These are phyloP conservation scores for Netelia inedita DNA, from an alignment of 2,888 invertebrate species.

Conservation along the genomic window DNA sequence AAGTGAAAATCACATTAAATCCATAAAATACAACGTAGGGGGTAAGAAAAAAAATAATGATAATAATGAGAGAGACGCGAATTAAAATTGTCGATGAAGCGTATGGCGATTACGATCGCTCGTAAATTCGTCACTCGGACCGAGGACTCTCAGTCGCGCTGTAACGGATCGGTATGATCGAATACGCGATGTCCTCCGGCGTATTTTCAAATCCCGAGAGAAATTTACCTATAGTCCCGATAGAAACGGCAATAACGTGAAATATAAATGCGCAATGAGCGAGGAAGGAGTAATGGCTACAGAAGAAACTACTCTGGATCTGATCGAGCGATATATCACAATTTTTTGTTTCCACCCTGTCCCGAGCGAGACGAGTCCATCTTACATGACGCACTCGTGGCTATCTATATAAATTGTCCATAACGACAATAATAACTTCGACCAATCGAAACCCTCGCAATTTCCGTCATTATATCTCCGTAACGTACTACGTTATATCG, in stretches of 20 bases:
- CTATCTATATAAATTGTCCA: constrained; percentile 13
- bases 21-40: constrained; percentile 11
- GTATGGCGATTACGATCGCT: constrained; percentile 18
- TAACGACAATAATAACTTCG: constrained; percentile 29
- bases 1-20: constrained; percentile 25
- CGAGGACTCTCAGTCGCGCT: not conserved
- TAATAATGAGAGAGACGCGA: not conserved
- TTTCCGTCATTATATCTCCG: constrained; percentile 51
- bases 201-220: constrained; percentile 41
- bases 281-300: constrained; percentile 27
- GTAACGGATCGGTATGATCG: not conserved
- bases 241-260: constrained; percentile 4
- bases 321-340: not conserved
- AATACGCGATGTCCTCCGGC: too few relatives aligned
- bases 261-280: constrained; percentile 13
- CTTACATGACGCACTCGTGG: constrained; percentile 18
- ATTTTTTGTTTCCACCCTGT: constrained; percentile 26
- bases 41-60: constrained; percentile 19
- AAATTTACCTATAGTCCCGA: constrained; percentile 49
- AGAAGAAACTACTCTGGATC: constrained; percentile 20
- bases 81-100: constrained; percentile 30
- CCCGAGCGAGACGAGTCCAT: constrained; percentile 12
- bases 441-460: constrained; percentile 57
- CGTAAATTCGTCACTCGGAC: constrained; percentile 35
- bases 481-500: constrained; percentile 17